Percentiles rank a stretch among this genome's conserved stretches.
phyloP scores from a whole-genome alignment of 2,113 vertebrate species.

The Gambusia holbrooki region DNA sequence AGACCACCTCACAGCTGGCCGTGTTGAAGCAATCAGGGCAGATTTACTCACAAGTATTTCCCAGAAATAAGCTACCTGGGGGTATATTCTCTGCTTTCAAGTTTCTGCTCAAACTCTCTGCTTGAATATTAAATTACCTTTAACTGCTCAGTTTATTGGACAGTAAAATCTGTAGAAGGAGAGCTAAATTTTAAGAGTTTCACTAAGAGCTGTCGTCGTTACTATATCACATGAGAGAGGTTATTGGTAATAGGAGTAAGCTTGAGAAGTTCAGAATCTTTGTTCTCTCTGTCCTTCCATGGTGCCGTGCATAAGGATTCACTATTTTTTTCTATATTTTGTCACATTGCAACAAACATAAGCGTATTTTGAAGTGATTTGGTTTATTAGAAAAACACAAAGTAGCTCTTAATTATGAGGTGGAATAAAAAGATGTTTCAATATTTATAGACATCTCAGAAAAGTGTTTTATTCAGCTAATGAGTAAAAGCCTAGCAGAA shows the following conservation, averaged over 20 bases:
- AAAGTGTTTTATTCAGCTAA: background rate
- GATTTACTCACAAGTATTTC: slow-evolving; percentile 55
- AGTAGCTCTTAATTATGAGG: too few relatives aligned
- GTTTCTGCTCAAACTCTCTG: slow-evolving; percentile 38
- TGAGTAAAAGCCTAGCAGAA: background rate
- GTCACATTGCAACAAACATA: background rate
- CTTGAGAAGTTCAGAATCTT: slow-evolving; percentile 16
- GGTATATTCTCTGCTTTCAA: slow-evolving; percentile 52
- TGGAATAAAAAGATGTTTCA: too few relatives aligned
- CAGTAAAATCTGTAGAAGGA: slow-evolving; percentile 42
- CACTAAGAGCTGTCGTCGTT: slow-evolving; percentile 19
- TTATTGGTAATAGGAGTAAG: slow-evolving; percentile 20
- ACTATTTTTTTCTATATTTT: background rate
- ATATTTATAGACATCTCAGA: background rate
- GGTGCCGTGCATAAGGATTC: too few relatives aligned
- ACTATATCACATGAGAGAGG: slow-evolving; percentile 38
- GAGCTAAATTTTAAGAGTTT: slow-evolving; percentile 32
- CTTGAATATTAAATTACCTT: slow-evolving; percentile 50
- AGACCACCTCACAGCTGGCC: slow-evolving; percentile 58
- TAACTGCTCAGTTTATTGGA: slow-evolving; percentile 52
- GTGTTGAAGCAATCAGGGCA: slow-evolving; percentile 62
- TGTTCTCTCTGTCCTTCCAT: background rate
- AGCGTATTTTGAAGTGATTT: background rate
- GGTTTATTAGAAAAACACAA: too few relatives aligned
- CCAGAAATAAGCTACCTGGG: slow-evolving; percentile 49